phyloP scores from a whole-genome alignment of 2,113 vertebrate species.

The Struthio camelus region DNA sequence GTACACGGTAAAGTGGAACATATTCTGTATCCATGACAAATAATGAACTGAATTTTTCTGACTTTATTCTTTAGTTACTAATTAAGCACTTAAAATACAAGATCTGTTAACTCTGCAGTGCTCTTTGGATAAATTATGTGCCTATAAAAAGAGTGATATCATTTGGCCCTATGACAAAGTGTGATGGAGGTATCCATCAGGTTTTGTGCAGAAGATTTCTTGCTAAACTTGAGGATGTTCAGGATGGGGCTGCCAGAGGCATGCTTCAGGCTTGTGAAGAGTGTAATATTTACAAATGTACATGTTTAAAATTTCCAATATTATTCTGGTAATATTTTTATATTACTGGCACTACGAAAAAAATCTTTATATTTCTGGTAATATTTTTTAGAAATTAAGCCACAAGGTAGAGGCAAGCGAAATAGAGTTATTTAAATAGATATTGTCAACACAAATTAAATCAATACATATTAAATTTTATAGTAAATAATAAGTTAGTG shows the following conservation, averaged over 20 bases:
- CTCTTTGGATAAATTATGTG: background rate
- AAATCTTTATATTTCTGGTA: background rate
- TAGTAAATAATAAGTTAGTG: background rate
- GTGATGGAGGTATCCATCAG: background rate
- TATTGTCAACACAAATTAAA: background rate
- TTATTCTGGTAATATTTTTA: background rate
- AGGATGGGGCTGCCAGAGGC: background rate
- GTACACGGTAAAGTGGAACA: background rate
- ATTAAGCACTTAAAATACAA: constrained; percentile 16
- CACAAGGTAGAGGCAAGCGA: background rate
- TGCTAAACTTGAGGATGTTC: background rate
- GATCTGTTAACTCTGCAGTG: background rate
- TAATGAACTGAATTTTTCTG: constrained; percentile 44
- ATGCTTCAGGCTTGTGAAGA: background rate
- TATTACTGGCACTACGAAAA: background rate
- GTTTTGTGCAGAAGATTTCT: background rate
- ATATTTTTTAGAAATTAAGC: background rate
- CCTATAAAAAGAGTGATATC: background rate
- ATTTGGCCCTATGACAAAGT: background rate
- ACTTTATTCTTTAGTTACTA: constrained; percentile 12
- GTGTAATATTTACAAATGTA: background rate
- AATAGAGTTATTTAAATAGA: background rate
- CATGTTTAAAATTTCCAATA: background rate
- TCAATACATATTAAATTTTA: background rate
- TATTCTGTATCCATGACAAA: constrained; percentile 17